These are phyloP conservation scores for Meta bourneti DNA, from an alignment of 2,888 invertebrate genomes.

Conservation along the genomic window DNA sequence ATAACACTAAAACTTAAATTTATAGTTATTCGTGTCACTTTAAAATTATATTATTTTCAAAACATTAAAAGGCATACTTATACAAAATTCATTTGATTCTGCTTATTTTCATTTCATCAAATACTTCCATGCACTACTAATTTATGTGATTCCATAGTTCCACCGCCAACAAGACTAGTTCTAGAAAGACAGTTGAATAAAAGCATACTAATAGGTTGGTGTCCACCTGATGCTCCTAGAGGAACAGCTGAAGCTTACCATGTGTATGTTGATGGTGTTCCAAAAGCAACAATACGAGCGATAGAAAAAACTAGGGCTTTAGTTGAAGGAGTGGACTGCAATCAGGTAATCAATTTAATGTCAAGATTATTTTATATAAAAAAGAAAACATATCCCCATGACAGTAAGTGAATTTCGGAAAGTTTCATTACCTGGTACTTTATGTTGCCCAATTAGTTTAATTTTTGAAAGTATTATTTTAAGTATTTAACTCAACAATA, in stretches of 20 bases:
- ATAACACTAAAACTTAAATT: too few species aligned
- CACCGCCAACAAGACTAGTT: constrained; percentile 96
- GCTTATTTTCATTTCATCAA: too few species aligned
- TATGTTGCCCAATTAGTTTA: too few species aligned
- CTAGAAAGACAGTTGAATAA: constrained; percentile 98
- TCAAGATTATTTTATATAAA: neutral
- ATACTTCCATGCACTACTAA: too few species aligned
- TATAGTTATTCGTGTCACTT: too few species aligned
- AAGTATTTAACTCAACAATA: too few species aligned
- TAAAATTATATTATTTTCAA: too few species aligned
- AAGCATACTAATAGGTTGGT: constrained; percentile 99
- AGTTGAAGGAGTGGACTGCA: constrained; percentile 97
- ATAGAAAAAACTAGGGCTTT: constrained; percentile 95
- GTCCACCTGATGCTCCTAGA: constrained; percentile 89
- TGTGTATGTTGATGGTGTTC: constrained; percentile 97
- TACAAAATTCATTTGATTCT: too few species aligned
- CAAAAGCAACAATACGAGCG: constrained; percentile 96
- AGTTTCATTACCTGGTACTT: too few species aligned
- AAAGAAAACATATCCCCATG: neutral
- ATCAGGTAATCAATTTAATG: constrained; percentile 85
- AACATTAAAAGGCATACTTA: too few species aligned
- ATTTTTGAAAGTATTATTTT: too few species aligned
- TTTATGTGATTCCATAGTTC: constrained; percentile 85
- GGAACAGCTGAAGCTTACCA: constrained; percentile 94
- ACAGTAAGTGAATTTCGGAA: too few species aligned